Evolutionary conservation across 2,888 invertebrate genomes (phyloP), one percentile per base, ranked within the genome.

Genomic region (Willowsia nigromaculata): DNA sequence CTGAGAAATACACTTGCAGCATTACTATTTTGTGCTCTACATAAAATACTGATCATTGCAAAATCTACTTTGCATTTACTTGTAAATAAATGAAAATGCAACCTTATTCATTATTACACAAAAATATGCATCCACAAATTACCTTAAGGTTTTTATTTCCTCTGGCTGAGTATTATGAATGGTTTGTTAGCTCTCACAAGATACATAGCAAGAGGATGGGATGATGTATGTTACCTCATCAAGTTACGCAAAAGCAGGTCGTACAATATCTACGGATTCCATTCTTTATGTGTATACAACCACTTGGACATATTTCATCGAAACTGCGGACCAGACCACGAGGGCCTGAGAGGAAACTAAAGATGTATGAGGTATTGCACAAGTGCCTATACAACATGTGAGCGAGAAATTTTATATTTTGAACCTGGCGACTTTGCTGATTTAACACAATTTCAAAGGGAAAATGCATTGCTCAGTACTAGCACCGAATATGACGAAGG

Each of bases 201-300:
- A 53, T 53, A 22, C 53, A 53, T 53, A 53, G 18, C 18, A 53
- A 6, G 27, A 6, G 11, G 27, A 18, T n/a, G n/a, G 37, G 40
- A 53, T 78, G 78, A 78, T 78, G 78, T 53, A 78, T 78, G 78
- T n/a, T 18, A 53, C 30, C 53, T 78, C 78, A 78, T 78, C 78
- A 78, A 50, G n/a, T 30, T 40, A 78, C 53, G 59, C 78, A 78
- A 53, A 33, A 78, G 78, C 27, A 37, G 78, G 78, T 78, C 78
- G 53, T 78, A 50, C 25, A 33, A n/a, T 30, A 59, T 11, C 27
- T n/a, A 59, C 27, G 22, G 18, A 18, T 68, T 40, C 62, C 27
- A 62, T 30, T 62, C 11, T 33, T 33, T 62, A 22, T 27, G 27
- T 4, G 11, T 62, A 15, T 27, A 15, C 25, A 9, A 33, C 62